Percentiles rank a stretch among this genome's conserved stretches.
These are phyloP conservation scores for Muscicapa comitata DNA, from an alignment of 2,797 vertebrate species.

Conservation along the genomic window DNA sequence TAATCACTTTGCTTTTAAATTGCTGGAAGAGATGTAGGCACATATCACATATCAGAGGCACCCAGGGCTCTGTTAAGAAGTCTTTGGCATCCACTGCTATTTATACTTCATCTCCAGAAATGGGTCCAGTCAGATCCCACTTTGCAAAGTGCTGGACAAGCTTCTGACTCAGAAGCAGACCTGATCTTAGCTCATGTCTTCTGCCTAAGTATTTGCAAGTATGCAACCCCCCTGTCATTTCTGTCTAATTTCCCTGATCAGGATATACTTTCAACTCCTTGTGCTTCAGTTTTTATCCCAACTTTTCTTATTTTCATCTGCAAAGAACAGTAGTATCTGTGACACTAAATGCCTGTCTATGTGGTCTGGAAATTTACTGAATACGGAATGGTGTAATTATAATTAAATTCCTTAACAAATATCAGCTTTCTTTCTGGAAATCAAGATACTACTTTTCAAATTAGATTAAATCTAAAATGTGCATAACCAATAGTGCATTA, in stretches of 20 bases:
- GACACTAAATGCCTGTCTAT: not conserved
- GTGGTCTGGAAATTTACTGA: not conserved
- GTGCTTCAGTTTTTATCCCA: not conserved
- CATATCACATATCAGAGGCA: not conserved
- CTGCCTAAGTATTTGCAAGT: not conserved
- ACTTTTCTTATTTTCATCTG: not conserved
- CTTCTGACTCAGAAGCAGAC: not conserved
- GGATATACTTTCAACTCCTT: not conserved
- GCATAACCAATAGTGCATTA: not conserved
- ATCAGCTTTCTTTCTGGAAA: not conserved
- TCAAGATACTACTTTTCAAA: not conserved
- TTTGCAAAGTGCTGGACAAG: not conserved
- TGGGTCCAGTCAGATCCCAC: not conserved
- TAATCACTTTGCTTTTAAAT: not conserved
- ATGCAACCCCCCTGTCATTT: not conserved
- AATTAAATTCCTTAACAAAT: not conserved
- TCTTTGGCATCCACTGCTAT: not conserved
- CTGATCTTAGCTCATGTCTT: not conserved
- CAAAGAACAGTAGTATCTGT: fast-evolving
- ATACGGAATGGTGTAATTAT: not conserved
- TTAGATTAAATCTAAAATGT: not conserved
- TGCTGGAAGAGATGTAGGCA: not conserved
- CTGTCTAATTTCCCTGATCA: not conserved
- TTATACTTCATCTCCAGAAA: not conserved
- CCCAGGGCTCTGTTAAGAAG: not conserved